Evolutionary conservation across 1,140 invertebrate species (phyloP), one percentile per base, ranked within the genome.

Genomic region (Drosophila tani): DNA sequence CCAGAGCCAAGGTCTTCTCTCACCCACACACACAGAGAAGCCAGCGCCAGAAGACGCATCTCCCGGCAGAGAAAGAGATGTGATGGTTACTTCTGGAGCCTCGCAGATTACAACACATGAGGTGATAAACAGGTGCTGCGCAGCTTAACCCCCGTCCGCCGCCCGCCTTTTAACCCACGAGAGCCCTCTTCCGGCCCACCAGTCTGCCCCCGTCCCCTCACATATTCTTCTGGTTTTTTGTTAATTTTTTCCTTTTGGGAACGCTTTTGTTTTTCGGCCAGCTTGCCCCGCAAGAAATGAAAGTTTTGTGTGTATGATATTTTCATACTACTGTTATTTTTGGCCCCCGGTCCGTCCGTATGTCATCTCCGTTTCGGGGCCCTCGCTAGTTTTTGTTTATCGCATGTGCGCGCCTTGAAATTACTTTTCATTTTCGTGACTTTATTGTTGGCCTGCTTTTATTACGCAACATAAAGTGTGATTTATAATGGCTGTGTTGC

Each of bases 51-150:
- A 51, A 71, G 55, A 78, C 43, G 66, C 51, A 40, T 81, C 67
- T 62, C 49, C 46, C 21, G 27, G 64, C 49, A 41, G 40, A 47
- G 43, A 46, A 45, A 45, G 24, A 66, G 55, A 50, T 38, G 38
- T 40, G 64, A 41, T 40, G 64, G 56, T 60, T 82, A 56, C 49
- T 75, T 69, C 79, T 85, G 51, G 63, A 80, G 81, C 84, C 75
- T 80, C 84, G 68, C 84, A 81, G 85, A 88, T 88, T 88, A 88
- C 84, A 88, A 88, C 85, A 88, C 84, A 88, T 75, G 77, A 84
- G 74, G 84, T 88, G 84, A 84, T 88, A 88, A 88, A 90, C 84
- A 88, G 84, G 84, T 88, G 83, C 83, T 85, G 78, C 64, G 49
- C 68, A 63, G 84, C 71, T 83, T 85, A 82, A 62, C 43, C 53